Percentiles rank a stretch among this genome's conserved stretches.
Evolutionary conservation across 2,888 invertebrate genomes (phyloP).

Genomic region (Noctua janthina): DNA sequence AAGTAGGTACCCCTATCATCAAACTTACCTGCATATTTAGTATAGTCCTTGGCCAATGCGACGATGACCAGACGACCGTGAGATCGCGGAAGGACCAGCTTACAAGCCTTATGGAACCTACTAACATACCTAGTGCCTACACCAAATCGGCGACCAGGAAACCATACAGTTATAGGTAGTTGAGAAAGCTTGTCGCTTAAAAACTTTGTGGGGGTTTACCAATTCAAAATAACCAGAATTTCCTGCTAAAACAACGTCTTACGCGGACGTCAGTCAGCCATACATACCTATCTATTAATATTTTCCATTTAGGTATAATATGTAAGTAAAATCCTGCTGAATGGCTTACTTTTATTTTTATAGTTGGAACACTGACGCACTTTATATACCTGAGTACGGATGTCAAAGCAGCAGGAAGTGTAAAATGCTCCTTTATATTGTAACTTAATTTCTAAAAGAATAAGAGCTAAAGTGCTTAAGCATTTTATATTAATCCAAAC

Average conservation of each 20-base stretch:
- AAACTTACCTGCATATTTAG: background rate
- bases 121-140: background rate
- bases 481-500: constrained; percentile 51
- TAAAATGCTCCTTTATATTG: constrained; percentile 7
- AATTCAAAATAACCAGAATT: constrained; percentile 22
- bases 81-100: background rate
- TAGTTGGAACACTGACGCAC: constrained; percentile 25
- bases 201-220: background rate
- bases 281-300: background rate
- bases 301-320: constrained; percentile 8
- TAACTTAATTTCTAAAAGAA: constrained; percentile 32
- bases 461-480: constrained; percentile 6
- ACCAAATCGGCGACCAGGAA: background rate
- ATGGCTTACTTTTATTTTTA: constrained; percentile 4
- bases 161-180: background rate
- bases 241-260: constrained; percentile 33
- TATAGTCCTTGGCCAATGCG: background rate
- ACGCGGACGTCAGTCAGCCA: background rate
- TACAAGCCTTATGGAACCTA: background rate
- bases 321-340: background rate
- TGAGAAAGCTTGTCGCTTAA: background rate
- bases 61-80: background rate
- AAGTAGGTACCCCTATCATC: background rate
- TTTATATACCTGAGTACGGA: background rate
- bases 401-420: constrained; percentile 13